These are phyloP conservation scores for Garra rufa DNA, from an alignment of 2,113 vertebrate species.

Conservation along the genomic window DNA sequence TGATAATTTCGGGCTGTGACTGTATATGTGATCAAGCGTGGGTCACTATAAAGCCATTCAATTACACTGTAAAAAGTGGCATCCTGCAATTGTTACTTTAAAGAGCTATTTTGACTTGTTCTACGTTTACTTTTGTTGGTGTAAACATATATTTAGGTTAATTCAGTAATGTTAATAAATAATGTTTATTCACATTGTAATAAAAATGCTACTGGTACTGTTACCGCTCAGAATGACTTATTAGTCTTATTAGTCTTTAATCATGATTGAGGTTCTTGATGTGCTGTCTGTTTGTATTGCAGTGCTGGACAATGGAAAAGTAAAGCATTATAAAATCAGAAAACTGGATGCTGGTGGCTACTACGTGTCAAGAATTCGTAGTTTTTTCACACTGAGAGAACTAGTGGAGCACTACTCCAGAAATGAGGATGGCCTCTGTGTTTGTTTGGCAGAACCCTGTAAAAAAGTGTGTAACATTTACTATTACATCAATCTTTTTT, in stretches of 20 bases:
- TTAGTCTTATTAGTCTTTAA: not conserved
- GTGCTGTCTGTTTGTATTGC: conserved; percentile 38
- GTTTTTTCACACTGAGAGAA: conserved; percentile 79
- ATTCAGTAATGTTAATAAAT: not conserved
- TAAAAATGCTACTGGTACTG: not conserved
- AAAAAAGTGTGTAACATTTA: conserved; percentile 79
- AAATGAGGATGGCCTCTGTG: conserved; percentile 82
- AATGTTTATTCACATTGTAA: too few relatives aligned
- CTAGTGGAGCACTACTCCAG: conserved; percentile 83
- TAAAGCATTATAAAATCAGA: conserved; percentile 91
- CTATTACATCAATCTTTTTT: not conserved
- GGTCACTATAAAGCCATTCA: too few relatives aligned
- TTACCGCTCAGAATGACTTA: not conserved
- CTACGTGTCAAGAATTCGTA: conserved; percentile 74
- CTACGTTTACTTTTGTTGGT: not conserved
- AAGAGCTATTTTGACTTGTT: not conserved
- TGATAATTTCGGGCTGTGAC: too few relatives aligned
- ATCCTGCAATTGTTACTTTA: too few relatives aligned
- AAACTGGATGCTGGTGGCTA: conserved; percentile 77
- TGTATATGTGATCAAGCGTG: too few relatives aligned
- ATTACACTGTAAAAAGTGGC: too few relatives aligned
- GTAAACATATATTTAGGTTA: not conserved
- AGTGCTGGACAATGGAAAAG: conserved; percentile 82
- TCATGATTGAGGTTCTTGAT: conserved; percentile 25
- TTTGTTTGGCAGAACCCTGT: conserved; percentile 82